Conservation (phyloP, 92 coral and sea anemone species). For the Palythoa grandiflora region DNA sequence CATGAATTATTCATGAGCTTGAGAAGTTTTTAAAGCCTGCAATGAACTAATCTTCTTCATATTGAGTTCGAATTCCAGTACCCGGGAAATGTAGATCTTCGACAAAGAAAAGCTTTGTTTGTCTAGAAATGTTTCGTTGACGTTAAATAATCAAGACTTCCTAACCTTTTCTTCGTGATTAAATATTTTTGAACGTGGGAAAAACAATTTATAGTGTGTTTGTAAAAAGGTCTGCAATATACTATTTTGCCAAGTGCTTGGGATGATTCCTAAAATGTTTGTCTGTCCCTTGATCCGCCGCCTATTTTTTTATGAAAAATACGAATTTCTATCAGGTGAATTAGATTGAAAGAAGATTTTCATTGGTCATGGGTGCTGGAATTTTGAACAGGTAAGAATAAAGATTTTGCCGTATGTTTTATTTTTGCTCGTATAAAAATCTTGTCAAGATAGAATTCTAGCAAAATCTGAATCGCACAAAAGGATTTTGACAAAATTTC, state of each 20-base stretch:
- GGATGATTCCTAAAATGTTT: too few species aligned
- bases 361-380: slow-evolving; percentile 40
- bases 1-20: too few species aligned
- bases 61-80: slow-evolving; percentile 30
- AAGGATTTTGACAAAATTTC: neutral
- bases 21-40: too few species aligned
- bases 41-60: neutral
- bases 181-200: neutral
- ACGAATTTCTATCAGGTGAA: neutral
- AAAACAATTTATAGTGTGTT: too few species aligned
- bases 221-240: too few species aligned
- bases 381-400: slow-evolving; percentile 36
- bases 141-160: neutral
- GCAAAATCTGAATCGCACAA: neutral
- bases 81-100: slow-evolving; percentile 12
- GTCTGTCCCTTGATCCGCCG: too few species aligned
- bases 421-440: neutral
- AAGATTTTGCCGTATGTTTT: neutral
- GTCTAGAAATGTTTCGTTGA: neutral
- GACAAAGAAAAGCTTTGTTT: neutral
- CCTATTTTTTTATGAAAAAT: neutral
- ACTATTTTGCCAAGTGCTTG: too few species aligned
- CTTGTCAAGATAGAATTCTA: neutral
- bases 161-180: neutral
- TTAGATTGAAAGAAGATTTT: slow-evolving; percentile 7